Evolutionary conservation across 30 jellyfish, hydroid and myxozoan species (phyloP).

Genomic region (Catostylus mosaicus): DNA sequence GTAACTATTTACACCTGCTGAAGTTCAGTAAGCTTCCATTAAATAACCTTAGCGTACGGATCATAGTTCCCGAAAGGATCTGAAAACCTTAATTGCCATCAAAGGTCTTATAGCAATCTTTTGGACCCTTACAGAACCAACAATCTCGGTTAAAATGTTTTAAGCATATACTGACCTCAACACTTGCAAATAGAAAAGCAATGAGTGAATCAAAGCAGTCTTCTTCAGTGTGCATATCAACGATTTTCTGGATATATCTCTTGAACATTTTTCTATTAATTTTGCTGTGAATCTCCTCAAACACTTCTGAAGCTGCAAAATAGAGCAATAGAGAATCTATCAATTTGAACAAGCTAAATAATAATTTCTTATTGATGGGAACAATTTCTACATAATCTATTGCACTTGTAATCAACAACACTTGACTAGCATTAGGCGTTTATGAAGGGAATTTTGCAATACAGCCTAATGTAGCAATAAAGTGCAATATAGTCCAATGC

Average conservation of each 20-base stretch:
- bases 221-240: conserved; percentile 73
- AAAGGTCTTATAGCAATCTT: background rate
- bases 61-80: no score
- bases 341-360: background rate
- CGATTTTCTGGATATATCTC: conserved; percentile 69
- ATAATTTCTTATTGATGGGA: no score
- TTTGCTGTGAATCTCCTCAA: conserved; percentile 66
- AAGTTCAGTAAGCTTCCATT: no score
- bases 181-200: conserved; percentile 85
- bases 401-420: no score
- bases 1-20: no score
- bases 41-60: no score
- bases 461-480: no score
- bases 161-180: conserved; percentile 69
- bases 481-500: no score
- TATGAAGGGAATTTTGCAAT: no score
- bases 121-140: background rate
- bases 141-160: background rate
- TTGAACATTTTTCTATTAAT: conserved; percentile 75
- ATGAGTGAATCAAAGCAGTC: conserved; percentile 89
- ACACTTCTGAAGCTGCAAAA: conserved; percentile 78
- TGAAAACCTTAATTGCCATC: no score
- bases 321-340: background rate
- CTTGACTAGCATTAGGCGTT: no score
- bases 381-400: no score